Evolutionary conservation across 2,113 vertebrate genomes (phyloP).

Genomic region (Perognathus longimembris): DNA sequence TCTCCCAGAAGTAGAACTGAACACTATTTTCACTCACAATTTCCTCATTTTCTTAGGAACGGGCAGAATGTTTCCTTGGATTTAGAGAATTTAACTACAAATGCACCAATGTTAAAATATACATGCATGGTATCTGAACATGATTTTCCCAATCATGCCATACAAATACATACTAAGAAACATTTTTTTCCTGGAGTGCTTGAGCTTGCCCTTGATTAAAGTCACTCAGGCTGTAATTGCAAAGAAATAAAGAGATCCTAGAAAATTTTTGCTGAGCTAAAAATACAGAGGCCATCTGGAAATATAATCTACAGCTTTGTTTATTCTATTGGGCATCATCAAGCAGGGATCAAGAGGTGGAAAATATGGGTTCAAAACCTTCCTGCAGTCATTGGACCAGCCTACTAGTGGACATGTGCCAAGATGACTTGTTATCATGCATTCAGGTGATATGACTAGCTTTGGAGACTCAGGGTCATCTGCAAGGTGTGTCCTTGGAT

Average conservation of each 20-base stretch:
- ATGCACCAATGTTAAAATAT: not conserved
- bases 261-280: conserved; percentile 38
- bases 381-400: too few species aligned
- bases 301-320: conserved; percentile 40
- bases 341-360: not conserved
- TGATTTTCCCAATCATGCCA: not conserved
- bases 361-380: not conserved
- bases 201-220: not conserved
- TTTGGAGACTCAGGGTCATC: not conserved
- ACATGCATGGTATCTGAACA: not conserved
- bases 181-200: not conserved
- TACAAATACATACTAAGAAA: accelerated
- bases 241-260: conserved; percentile 7
- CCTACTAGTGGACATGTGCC: accelerated
- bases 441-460: accelerated
- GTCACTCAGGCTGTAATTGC: not conserved
- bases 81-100: not conserved
- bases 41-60: not conserved
- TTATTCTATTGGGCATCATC: not conserved
- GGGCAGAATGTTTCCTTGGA: not conserved
- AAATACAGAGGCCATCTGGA: conserved; percentile 69
- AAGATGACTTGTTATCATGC: accelerated
- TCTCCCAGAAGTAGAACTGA: not conserved
- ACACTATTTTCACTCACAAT: not conserved
- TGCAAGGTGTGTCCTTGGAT: not conserved